phyloP scores from a whole-genome alignment of 2,888 invertebrate genomes.

The Cheilosia vernalis region DNA sequence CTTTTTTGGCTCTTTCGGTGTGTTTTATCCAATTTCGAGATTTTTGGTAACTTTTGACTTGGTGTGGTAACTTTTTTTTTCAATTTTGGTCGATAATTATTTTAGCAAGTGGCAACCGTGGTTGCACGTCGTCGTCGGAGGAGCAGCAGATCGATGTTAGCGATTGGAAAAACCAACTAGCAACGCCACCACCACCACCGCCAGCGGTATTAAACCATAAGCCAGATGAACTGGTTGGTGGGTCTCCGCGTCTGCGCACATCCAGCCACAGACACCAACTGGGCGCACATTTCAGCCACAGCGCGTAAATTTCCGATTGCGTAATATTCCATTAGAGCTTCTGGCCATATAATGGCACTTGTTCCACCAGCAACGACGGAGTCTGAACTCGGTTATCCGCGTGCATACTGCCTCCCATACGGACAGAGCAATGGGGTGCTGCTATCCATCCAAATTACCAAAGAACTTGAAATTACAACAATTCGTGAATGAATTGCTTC shows the following conservation, averaged over 20 bases:
- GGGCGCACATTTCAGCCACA: conserved; percentile 61
- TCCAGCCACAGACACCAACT: conserved; percentile 39
- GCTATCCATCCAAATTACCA: conserved; percentile 71
- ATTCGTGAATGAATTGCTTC: conserved; percentile 74
- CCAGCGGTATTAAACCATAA: conserved; percentile 20
- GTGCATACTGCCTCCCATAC: conserved; percentile 23
- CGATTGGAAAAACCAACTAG: conserved; percentile 68
- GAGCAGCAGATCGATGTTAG: conserved; percentile 68
- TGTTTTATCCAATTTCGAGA: too few species aligned
- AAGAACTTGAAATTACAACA: conserved; percentile 73
- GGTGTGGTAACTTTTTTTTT: too few species aligned
- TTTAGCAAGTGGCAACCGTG: too few species aligned
- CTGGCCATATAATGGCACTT: conserved; percentile 74
- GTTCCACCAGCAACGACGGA: conserved; percentile 36
- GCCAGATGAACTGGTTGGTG: conserved; percentile 32
- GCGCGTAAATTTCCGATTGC: conserved; percentile 74
- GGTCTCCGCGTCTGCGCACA: conserved; percentile 33
- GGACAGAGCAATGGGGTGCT: conserved; percentile 29
- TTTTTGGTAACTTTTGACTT: too few species aligned
- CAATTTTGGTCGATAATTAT: too few species aligned
- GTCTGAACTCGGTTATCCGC: conserved; percentile 34
- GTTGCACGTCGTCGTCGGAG: conserved; percentile 38
- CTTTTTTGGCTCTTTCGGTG: too few species aligned
- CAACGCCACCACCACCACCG: conserved; percentile 39
- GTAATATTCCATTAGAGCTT: conserved; percentile 73